A percentile compares a stretch with the other conserved stretches of the same genome.
Evolutionary conservation across 2,888 invertebrate species (phyloP).

Genomic region (Andrena praecox): DNA sequence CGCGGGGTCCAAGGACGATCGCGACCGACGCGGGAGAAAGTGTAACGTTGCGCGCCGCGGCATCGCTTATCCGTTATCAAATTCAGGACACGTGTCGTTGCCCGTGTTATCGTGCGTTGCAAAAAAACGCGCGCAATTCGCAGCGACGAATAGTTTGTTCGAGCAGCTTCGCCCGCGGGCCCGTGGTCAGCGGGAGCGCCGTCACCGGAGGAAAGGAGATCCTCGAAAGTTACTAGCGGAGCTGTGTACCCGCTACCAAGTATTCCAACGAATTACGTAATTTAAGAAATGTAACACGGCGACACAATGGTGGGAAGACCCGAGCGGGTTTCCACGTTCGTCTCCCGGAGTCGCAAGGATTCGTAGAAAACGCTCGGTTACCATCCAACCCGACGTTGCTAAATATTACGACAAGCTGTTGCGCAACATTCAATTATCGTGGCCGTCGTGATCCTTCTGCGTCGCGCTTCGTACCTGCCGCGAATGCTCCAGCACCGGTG

Average conservation of each 20-base stretch:
- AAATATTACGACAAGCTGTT: slow-evolving; percentile 73
- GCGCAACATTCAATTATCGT: slow-evolving; percentile 67
- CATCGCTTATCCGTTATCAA: slow-evolving; percentile 53
- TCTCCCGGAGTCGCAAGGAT: slow-evolving; percentile 33
- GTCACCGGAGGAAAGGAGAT: neutral
- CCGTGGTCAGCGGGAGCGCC: neutral
- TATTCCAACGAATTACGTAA: slow-evolving; percentile 33
- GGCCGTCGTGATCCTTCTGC: slow-evolving; percentile 63
- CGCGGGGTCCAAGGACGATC: slow-evolving; percentile 62
- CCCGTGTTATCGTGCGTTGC: slow-evolving; percentile 8
- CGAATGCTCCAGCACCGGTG: slow-evolving; percentile 36
- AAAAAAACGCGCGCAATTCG: neutral
- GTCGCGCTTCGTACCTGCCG: slow-evolving; percentile 45
- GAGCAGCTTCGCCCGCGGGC: neutral
- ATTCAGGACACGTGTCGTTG: slow-evolving; percentile 51
- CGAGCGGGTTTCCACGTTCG: slow-evolving; percentile 57
- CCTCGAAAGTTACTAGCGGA: neutral
- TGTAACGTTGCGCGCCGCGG: slow-evolving; percentile 47
- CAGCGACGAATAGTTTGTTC: neutral
- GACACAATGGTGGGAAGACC: slow-evolving; percentile 60
- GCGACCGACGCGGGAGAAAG: slow-evolving; percentile 65
- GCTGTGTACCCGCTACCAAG: neutral
- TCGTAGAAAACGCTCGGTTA: slow-evolving; percentile 59
- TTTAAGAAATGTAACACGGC: slow-evolving; percentile 40
- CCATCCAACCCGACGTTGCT: slow-evolving; percentile 57